Evolutionary conservation across 2,113 vertebrate genomes (phyloP), one percentile per base, ranked within the genome.

Genomic region (Oriolus oriolus): DNA sequence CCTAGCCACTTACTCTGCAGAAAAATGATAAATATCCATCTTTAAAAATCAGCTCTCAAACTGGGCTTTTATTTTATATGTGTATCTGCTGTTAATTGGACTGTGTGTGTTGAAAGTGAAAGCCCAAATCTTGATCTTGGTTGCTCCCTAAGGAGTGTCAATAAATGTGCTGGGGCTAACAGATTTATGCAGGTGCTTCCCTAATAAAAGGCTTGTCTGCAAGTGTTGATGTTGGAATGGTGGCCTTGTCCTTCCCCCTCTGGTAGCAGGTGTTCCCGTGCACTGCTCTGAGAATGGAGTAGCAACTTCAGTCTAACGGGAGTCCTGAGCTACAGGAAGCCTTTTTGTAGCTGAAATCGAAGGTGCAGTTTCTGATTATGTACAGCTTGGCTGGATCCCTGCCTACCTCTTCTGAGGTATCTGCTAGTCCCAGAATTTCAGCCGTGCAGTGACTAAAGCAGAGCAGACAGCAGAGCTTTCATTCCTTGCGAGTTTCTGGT

Each of bases 181-280:
- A 70, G 60, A 47, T 78, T 77, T 50, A 35, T 39, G 30, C 39
- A 75, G 42, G 22, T n/a, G 22, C 63, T 84, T 63, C 52, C 16
- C 14, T 23, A 50, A 68, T 15, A 39, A 81, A 84, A 77, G 66
- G 11, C 26, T 75, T 47, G 7, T 39, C 44, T 94, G 47, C 3
- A 65, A 52, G 45, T 14, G 20, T 18, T 66, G 59, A 3, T 4
- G 5, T 41, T 44, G 49, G 61, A 52, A 53, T 28, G 31, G 30
- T 54, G 39, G n/a, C 42, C 53, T 56, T 45, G 70, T 52, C 33
- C 50, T 70, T 66, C 24, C 24, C 44, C 70, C 9, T 42, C 35
- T 75, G 56, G 42, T 21, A 23, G 26, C 54, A 70, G 26, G 8
- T 16, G 16, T 15, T 11, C 21, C 23, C 0, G 0, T 75, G 44